A percentile compares a stretch with the other conserved stretches of the same genome.
phyloP scores from a whole-genome alignment of 2,113 vertebrate species.

The Mirza zaza region DNA sequence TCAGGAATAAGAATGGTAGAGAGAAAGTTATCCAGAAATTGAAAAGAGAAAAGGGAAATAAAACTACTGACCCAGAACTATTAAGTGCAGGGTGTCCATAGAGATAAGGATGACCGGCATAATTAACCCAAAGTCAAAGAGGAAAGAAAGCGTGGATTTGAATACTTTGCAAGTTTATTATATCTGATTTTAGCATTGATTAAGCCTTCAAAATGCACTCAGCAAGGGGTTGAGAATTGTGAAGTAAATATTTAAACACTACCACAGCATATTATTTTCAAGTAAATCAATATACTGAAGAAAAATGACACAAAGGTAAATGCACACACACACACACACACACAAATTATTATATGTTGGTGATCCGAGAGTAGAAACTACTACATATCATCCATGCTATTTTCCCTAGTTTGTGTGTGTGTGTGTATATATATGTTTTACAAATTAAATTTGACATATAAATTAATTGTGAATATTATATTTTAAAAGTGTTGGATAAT shows the following conservation, averaged over 20 bases:
- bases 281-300: slow-evolving; percentile 27
- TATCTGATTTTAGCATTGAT: slow-evolving; percentile 16
- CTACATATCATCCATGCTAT: neutral
- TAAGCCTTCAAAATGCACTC: neutral
- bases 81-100: neutral
- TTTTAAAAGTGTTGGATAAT: neutral
- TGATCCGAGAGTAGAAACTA: neutral
- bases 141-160: neutral
- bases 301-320: neutral
- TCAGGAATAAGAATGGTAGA: neutral
- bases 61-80: neutral
- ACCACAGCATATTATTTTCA: neutral
- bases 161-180: neutral
- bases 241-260: slow-evolving; percentile 6
- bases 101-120: neutral
- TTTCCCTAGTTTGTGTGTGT: neutral
- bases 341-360: neutral
- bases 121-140: slow-evolving; percentile 7
- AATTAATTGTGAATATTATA: neutral
- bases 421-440: neutral
- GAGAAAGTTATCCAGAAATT: neutral
- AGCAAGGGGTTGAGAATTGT: neutral
- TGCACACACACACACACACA: neutral
- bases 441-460: neutral
- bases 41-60: neutral